These are phyloP conservation scores for Plodia interpunctella DNA, from an alignment of 1,140 invertebrate genomes.

Conservation along the genomic window DNA sequence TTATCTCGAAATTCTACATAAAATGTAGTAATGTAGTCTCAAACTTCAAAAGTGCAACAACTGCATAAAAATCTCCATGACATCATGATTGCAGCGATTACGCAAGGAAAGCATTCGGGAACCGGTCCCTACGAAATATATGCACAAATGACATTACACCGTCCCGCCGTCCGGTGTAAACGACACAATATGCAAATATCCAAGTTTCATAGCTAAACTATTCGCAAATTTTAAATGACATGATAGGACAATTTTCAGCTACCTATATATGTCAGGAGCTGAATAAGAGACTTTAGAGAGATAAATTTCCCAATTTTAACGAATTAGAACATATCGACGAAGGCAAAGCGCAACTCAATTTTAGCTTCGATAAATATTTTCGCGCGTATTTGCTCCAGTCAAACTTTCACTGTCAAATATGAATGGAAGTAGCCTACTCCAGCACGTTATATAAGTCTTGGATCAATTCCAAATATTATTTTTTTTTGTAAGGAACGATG, in stretches of 20 bases:
- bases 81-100: slow-evolving; percentile 30
- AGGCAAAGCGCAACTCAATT: no score
- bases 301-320: not conserved
- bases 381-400: not conserved
- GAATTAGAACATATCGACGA: no score
- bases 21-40: not conserved
- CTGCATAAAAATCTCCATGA: not conserved
- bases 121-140: slow-evolving; percentile 28
- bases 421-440: not conserved
- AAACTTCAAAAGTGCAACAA: not conserved
- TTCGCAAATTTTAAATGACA: no score
- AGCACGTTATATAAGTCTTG: not conserved
- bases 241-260: no score
- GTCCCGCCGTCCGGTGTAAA: slow-evolving; percentile 16
- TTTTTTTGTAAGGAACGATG: not conserved
- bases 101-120: slow-evolving; percentile 32
- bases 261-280: no score
- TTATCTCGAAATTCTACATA: no score
- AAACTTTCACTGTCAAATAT: not conserved
- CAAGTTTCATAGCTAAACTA: not conserved
- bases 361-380: no score
- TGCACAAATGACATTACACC: slow-evolving; percentile 8
- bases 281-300: no score
- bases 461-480: not conserved
- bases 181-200: slow-evolving; percentile 28